A percentile compares a stretch with the other conserved stretches of the same genome.
Evolutionary conservation across 1,140 invertebrate genomes (phyloP).

Genomic region (Batillaria attramentaria): DNA sequence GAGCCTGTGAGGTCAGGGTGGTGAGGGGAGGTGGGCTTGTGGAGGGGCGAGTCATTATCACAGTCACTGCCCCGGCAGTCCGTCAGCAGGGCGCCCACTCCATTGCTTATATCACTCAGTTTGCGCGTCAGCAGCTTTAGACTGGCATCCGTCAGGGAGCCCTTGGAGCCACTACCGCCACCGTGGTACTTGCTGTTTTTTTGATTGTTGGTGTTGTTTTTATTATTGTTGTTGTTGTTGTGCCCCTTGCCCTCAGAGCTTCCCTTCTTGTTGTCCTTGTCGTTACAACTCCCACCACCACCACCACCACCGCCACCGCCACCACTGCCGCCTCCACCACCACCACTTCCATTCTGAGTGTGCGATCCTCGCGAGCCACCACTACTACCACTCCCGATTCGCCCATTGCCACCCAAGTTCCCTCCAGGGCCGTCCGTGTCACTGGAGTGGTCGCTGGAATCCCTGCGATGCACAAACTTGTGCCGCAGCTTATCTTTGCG

Average conservation of each 20-base stretch:
- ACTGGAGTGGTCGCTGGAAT: slow-evolving; percentile 71
- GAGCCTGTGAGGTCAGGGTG: background rate
- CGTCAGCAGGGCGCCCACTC: slow-evolving; percentile 11
- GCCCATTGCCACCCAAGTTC: slow-evolving; percentile 49
- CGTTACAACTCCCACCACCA: slow-evolving; percentile 31
- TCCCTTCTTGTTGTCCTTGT: slow-evolving; percentile 41
- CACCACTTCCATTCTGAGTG: slow-evolving; percentile 17
- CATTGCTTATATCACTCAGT: slow-evolving; percentile 21
- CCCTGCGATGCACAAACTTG: slow-evolving; percentile 66
- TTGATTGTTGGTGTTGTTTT: slow-evolving; percentile 30
- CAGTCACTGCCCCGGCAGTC: slow-evolving; percentile 20
- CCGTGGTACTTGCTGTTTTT: slow-evolving; percentile 26
- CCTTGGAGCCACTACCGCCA: background rate
- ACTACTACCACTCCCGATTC: slow-evolving; percentile 38
- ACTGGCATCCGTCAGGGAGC: slow-evolving; percentile 19
- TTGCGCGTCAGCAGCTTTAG: slow-evolving; percentile 20
- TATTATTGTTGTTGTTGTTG: slow-evolving; percentile 28
- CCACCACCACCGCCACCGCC: slow-evolving; percentile 31
- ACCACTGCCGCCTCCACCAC: slow-evolving; percentile 28
- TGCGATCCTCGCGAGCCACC: slow-evolving; percentile 21
- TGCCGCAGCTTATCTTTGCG: slow-evolving; percentile 81
- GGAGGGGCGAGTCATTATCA: slow-evolving; percentile 23
- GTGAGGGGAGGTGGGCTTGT: slow-evolving; percentile 13
- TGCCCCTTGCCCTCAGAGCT: slow-evolving; percentile 39
- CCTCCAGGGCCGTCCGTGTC: slow-evolving; percentile 65